Evolutionary conservation across 2,888 invertebrate species (phyloP).

Genomic region (Sylvicola cinctus): DNA sequence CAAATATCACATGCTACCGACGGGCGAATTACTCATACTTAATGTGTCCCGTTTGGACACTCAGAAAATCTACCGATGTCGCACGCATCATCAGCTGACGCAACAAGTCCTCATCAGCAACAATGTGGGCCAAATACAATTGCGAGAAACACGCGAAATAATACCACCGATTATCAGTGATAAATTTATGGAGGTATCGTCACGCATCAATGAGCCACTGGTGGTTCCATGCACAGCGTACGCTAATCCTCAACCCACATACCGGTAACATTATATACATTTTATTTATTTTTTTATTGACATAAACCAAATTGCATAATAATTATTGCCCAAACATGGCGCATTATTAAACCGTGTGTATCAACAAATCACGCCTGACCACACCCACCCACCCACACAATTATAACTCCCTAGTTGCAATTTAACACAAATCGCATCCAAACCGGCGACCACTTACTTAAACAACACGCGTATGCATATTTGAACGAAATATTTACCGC

Average conservation of each 20-base stretch:
- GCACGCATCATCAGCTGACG: conserved; percentile 36
- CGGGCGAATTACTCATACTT: conserved; percentile 37
- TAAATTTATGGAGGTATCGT: conserved; percentile 26
- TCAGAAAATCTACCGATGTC: conserved; percentile 33
- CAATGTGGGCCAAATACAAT: conserved; percentile 32
- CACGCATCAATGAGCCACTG: conserved; percentile 30
- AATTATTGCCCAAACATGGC: too few species aligned
- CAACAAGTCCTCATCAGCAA: conserved; percentile 35
- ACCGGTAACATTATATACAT: conserved; percentile 26
- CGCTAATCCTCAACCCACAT: conserved; percentile 34
- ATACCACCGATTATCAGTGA: conserved; percentile 36
- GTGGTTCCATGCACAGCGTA: conserved; percentile 40
- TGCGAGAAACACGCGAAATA: conserved; percentile 33
- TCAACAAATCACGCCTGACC: too few species aligned
- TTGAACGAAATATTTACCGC: too few species aligned
- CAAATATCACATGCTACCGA: conserved; percentile 34
- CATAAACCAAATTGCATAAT: conserved; percentile 1
- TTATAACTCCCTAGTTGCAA: too few species aligned
- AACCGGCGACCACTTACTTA: too few species aligned
- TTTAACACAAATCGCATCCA: too few species aligned
- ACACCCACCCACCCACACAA: too few species aligned
- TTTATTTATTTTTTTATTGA: conserved; percentile 6
- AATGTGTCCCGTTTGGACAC: conserved; percentile 34
- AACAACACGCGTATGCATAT: too few species aligned
- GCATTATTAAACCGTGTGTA: too few species aligned